These are phyloP conservation scores for Uria lomvia DNA, from an alignment of 2,113 vertebrate species.

Conservation along the genomic window DNA sequence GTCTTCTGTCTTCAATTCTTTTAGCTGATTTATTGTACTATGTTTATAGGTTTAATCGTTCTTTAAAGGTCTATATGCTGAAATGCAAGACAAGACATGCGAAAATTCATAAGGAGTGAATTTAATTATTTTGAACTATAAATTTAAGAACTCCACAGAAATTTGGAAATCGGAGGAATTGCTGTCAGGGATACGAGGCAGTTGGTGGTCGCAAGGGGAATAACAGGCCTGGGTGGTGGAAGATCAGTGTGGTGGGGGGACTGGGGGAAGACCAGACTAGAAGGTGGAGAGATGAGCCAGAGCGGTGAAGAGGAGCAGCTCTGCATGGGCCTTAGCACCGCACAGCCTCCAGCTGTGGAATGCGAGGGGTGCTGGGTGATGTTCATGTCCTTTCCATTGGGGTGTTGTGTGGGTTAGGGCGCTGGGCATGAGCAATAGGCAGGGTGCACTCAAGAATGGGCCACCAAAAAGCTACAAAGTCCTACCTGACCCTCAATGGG, in stretches of 20 bases:
- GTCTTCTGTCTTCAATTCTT: neutral
- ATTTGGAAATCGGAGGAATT: neutral
- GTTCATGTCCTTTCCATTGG: fast-evolving
- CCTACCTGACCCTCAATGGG: neutral
- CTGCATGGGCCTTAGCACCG: neutral
- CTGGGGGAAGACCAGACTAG: neutral
- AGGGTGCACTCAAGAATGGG: fast-evolving
- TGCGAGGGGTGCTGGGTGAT: neutral
- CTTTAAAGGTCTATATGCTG: neutral
- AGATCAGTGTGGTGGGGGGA: neutral
- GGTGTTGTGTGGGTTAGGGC: fast-evolving
- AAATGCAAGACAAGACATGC: neutral
- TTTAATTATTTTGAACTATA: neutral
- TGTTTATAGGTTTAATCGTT: neutral
- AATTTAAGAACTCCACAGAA: neutral
- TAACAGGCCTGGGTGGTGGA: neutral
- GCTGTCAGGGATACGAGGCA: neutral
- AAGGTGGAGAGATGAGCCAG: neutral
- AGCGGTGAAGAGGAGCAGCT: neutral
- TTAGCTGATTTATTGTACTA: neutral
- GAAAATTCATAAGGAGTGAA: neutral
- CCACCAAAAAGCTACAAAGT: neutral
- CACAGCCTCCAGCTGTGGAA: neutral
- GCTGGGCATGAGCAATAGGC: fast-evolving
- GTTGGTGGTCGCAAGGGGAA: neutral